Percentiles rank a stretch among this genome's conserved stretches.
Conservation (phyloP, 2,113 vertebrate species). For the Orthonyx spaldingii region DNA sequence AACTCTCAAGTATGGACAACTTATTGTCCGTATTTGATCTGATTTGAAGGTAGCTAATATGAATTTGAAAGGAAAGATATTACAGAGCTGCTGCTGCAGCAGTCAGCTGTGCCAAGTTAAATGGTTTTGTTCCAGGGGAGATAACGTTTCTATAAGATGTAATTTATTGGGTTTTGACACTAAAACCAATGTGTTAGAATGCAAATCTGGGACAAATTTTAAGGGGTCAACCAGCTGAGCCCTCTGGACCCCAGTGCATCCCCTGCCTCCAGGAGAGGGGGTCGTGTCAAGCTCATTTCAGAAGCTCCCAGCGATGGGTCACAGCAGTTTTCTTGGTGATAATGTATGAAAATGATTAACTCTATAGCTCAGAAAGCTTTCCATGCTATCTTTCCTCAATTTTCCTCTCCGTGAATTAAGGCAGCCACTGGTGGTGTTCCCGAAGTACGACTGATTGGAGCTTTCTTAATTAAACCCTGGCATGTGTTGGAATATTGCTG, state of each 20-base stretch:
- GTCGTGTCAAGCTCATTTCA: background rate
- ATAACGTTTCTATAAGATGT: rapidly evolving
- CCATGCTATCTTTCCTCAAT: background rate
- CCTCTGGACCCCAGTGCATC: background rate
- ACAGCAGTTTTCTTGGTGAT: background rate
- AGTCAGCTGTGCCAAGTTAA: background rate
- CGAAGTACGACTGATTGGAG: background rate
- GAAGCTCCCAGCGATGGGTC: background rate
- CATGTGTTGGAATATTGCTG: background rate
- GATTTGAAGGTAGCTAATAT: background rate
- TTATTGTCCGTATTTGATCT: background rate
- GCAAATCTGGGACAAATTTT: background rate
- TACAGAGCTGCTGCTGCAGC: background rate
- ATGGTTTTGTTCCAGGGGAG: background rate
- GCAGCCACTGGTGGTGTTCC: background rate
- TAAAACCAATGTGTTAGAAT: background rate
- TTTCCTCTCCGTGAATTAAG: background rate
- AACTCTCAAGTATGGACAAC: background rate
- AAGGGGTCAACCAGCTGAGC: background rate
- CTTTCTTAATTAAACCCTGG: background rate
- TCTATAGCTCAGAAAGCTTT: background rate
- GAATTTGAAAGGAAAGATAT: background rate
- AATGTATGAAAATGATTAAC: background rate
- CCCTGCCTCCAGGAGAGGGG: background rate
- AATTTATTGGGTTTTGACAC: background rate